A percentile compares a stretch with the other conserved stretches of the same genome.
Conservation (phyloP, 2,797 vertebrate genomes). For the Trachurus trachurus region DNA sequence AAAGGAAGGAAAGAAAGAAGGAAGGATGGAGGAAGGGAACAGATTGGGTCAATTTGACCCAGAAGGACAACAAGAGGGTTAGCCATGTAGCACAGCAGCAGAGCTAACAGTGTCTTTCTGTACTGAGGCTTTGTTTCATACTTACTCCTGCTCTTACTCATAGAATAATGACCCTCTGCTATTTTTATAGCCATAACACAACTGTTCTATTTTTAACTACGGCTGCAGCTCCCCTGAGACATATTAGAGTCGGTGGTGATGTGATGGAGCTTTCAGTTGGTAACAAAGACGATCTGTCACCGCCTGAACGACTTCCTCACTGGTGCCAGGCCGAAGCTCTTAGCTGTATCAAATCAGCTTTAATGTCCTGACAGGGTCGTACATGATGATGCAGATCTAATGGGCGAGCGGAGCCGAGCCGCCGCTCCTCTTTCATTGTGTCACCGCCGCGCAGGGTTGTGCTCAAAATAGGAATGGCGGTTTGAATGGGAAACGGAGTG, state of each 20-base stretch:
- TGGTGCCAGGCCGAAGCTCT: not conserved
- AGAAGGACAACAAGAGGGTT: no score
- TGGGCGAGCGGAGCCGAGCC: not conserved
- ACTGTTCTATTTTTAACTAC: constrained; percentile 29
- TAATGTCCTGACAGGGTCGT: not conserved
- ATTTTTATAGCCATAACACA: constrained; percentile 18
- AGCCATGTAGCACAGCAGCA: not conserved
- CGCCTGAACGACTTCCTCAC: not conserved
- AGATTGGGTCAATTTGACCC: no score
- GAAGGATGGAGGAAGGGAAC: no score
- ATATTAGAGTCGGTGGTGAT: not conserved
- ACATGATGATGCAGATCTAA: not conserved
- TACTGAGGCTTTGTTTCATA: not conserved
- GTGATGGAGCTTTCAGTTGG: constrained; percentile 6
- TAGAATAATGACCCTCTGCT: constrained; percentile 14
- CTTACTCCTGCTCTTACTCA: not conserved
- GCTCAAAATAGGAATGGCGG: not conserved
- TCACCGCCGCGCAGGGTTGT: not conserved
- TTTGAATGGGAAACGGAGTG: constrained; percentile 1
- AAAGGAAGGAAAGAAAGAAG: no score
- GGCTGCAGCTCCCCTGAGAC: not conserved
- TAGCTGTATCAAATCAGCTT: not conserved
- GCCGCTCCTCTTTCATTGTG: not conserved
- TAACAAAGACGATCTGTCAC: not conserved
- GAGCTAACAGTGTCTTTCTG: not conserved